These are phyloP conservation scores for Oophaga sylvatica DNA, from an alignment of 2,797 vertebrate genomes.

Conservation along the genomic window DNA sequence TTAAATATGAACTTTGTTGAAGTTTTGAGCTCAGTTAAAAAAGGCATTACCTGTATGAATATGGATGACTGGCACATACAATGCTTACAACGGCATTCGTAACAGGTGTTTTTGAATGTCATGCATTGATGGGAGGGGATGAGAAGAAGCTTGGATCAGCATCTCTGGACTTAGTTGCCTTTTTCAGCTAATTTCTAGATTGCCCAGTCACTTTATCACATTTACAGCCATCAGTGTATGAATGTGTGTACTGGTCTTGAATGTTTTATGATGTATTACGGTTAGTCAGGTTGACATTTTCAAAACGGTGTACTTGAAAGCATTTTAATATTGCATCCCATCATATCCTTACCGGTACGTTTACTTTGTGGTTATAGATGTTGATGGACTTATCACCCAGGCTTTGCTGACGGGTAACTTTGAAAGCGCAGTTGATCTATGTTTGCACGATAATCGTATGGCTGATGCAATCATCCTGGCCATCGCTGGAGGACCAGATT, in stretches of 20 bases:
- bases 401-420: conserved; percentile 92
- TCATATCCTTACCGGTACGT: conserved; percentile 43
- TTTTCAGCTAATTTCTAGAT: background rate
- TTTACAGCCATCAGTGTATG: background rate
- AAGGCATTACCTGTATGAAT: too few relatives aligned
- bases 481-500: conserved; percentile 89
- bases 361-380: conserved; percentile 75
- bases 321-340: background rate
- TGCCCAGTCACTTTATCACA: background rate
- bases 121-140: background rate
- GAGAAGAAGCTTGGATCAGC: background rate
- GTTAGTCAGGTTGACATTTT: background rate
- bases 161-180: background rate
- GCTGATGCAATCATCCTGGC: conserved; percentile 95
- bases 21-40: too few relatives aligned
- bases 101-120: background rate
- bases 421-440: conserved; percentile 91
- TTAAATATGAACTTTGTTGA: too few relatives aligned
- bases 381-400: conserved; percentile 95
- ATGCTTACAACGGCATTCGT: background rate
- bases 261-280: background rate
- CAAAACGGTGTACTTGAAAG: background rate
- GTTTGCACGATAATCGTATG: conserved; percentile 94
- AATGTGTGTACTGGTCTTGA: background rate
- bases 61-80: too few relatives aligned